Conservation (phyloP, 1,140 invertebrate genomes). For the Magallana ariakensis region DNA sequence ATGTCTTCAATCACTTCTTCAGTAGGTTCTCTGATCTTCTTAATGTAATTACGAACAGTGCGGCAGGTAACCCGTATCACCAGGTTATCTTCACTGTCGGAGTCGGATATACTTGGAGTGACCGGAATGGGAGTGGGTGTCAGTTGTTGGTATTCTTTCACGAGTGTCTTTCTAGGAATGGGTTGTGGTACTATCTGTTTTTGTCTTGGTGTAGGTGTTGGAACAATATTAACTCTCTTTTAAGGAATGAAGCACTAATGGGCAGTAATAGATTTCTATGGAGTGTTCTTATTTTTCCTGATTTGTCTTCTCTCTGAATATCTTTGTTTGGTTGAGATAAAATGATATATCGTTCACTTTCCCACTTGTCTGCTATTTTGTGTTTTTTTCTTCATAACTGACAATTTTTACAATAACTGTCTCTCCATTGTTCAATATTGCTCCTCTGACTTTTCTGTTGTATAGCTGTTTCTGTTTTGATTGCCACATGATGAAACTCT, state of each 20-base stretch:
- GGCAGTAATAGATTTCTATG: neutral
- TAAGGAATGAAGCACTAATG: neutral
- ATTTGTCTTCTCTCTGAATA: neutral
- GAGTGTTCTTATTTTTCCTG: neutral
- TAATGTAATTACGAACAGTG: too few relatives aligned
- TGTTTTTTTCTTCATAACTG: neutral
- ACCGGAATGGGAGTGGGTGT: too few relatives aligned
- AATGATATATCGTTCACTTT: neutral
- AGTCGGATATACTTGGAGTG: too few relatives aligned
- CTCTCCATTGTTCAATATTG: neutral
- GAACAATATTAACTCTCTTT: neutral
- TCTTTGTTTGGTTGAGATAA: neutral
- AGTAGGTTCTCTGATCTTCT: too few relatives aligned
- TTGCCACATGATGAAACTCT: too few relatives aligned
- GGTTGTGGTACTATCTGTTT: too few relatives aligned
- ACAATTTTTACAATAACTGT: neutral
- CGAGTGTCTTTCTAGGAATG: too few relatives aligned
- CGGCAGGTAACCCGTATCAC: too few relatives aligned
- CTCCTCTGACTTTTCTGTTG: neutral
- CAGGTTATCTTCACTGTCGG: too few relatives aligned
- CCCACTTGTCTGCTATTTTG: neutral
- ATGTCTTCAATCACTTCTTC: too few relatives aligned
- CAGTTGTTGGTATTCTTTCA: too few relatives aligned
- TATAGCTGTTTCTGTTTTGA: neutral
- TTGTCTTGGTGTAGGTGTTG: too few relatives aligned